Evolutionary conservation across 2,113 vertebrate genomes (phyloP), one percentile per base, ranked within the genome.

Genomic region (Carassius carassius): DNA sequence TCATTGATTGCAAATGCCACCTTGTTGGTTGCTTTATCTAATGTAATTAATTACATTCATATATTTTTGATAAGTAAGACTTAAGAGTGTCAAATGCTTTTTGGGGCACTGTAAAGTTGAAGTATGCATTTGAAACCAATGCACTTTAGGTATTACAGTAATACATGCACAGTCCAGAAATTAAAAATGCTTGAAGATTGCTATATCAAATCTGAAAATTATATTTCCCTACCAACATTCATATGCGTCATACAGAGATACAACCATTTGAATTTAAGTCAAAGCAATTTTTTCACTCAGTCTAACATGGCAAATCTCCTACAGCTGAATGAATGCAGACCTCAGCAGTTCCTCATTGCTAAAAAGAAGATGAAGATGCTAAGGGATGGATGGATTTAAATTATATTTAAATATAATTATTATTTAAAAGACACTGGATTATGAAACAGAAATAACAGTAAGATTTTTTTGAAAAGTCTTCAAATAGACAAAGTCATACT

Each of bases 201-300:
- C n/a, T 77, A 32, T 11, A 76, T 19, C 10, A 21, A 70, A 17
- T 23, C 12, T 44, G 19, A 56, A 32, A 77, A 32, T 5, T n/a
- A 13, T 25, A 21, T 77, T 77, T 35, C 16, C 5, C 19, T 29
- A 77, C 35, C 51, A 56, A 29, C 12, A 16, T 78, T 35, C 29
- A 51, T 41, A 41, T 6, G 19, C 6, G 19, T 60, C 76, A 56
- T 23, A 16, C 23, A 51, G 23, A 54, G 23, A 78, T 23, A 60
- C 77, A 79, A 60, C 54, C 56, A 41, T 44, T 62, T 37, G 8
- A 79, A 23, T 41, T 60, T 0, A 44, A 16, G 35, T 63, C 56
- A 41, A 79, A 44, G 58, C 56, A 44, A 44, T 79, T 63, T 60
- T 44, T 13, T 47, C n/a, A 25, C 77, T 79, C 21, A 25, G 77